Evolutionary conservation across 2,888 invertebrate species (phyloP).

Genomic region (Oxyteleia sp.): DNA sequence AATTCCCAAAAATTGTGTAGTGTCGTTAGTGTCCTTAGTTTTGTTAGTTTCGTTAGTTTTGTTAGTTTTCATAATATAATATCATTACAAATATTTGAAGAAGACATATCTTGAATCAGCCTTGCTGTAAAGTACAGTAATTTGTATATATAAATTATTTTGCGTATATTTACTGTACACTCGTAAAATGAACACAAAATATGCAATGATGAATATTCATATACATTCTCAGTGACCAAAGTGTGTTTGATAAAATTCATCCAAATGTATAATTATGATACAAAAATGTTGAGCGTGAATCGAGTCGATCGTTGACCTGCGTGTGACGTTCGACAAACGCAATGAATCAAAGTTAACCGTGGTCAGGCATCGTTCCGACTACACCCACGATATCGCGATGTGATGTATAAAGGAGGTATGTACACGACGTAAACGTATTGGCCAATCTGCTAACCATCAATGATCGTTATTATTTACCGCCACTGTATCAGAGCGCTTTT

Average conservation of each 20-base stretch:
- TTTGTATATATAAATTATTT: too few species aligned
- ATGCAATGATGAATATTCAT: constrained; percentile 2
- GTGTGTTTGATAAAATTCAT: constrained; percentile 2
- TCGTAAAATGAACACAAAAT: background rate
- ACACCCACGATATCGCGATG: constrained; percentile 82
- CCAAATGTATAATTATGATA: constrained; percentile 37
- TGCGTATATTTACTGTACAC: too few species aligned
- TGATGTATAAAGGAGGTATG: constrained; percentile 58
- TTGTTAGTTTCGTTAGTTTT: too few species aligned
- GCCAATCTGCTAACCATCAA: constrained; percentile 67
- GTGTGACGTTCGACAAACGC: constrained; percentile 81
- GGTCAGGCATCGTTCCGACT: constrained; percentile 84
- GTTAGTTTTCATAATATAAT: too few species aligned
- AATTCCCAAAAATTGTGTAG: too few species aligned
- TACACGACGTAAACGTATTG: constrained; percentile 56
- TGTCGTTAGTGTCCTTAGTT: too few species aligned
- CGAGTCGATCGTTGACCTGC: constrained; percentile 82
- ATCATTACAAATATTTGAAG: too few species aligned
- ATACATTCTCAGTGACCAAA: background rate
- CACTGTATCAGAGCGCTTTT: constrained; percentile 49
- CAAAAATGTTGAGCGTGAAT: constrained; percentile 19
- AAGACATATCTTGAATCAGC: too few species aligned
- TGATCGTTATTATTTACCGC: constrained; percentile 72
- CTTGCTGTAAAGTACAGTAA: too few species aligned
- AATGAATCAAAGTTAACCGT: constrained; percentile 86